Evolutionary conservation across 2,888 invertebrate genomes (phyloP), one percentile per base, ranked within the genome.

Genomic region (Cosmia pyralina): DNA sequence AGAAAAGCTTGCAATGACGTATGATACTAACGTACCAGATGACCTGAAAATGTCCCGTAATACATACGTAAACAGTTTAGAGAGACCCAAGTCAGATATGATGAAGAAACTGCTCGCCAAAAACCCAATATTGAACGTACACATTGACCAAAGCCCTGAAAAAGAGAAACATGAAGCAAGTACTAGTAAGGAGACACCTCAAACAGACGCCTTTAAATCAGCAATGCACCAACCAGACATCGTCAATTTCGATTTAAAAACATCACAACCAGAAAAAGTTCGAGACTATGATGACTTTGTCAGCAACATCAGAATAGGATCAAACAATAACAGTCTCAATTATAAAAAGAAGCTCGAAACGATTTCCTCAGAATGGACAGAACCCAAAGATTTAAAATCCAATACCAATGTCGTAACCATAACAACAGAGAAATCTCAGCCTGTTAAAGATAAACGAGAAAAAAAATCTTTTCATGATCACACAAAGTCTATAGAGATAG

Each of bases 1-100:
- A 77, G 96, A 96, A 63, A 96, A 96, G 85, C 69, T 95, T 58
- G 91, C 92, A 15, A 93, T 96, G 91, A 91, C 92, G 38, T 96
- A 96, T 73, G 97, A 97, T 79, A 97, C 97, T 0, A 97, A 97
- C 80, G 95, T 97, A 77, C 97, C 97, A 11, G 97, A 97, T 88
- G 97, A 97, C 86, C 93, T 97, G 75, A 97, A 97, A 93, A 97
- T 97, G 19, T 97, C 97, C 1, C 93, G 97, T 59, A 97, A 96
- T 88, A 96, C 97, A 11, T 96, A 97, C 77, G 96, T 91, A 2
- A 97, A 97, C 57, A 97, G 97, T 83, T 92, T 97, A 85, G 97
- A 97, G 87, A 93, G 97, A 83, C 97, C 97, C 2, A 97, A 97
- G 91, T 97, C 97, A 3, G 97, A 97, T 50, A 96, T 97, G 88